Conservation (phyloP, 2,113 vertebrate species). For the Maccullochella peelii region DNA sequence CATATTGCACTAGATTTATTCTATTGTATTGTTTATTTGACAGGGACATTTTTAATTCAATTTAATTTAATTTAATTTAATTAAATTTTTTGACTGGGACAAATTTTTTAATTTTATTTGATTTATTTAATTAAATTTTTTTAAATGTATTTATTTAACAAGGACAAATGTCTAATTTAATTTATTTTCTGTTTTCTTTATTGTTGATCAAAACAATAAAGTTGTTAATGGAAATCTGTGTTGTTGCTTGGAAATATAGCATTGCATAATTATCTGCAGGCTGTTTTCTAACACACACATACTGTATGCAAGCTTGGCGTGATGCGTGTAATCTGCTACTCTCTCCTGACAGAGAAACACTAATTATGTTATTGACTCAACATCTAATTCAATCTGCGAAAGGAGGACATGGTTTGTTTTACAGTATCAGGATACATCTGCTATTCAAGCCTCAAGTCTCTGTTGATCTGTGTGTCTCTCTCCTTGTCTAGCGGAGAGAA, state of each 20-base stretch:
- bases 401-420: constrained; percentile 69
- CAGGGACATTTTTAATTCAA: neutral
- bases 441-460: constrained; percentile 35
- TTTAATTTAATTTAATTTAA: neutral
- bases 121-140: neutral
- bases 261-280: neutral
- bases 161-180: neutral
- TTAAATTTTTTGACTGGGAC: neutral
- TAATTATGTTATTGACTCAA: constrained; percentile 75
- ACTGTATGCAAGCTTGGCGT: neutral
- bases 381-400: constrained; percentile 66
- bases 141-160: neutral
- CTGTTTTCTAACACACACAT: constrained; percentile 6
- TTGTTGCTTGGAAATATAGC: neutral
- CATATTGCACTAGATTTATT: neutral
- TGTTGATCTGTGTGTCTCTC: constrained; percentile 17
- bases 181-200: neutral
- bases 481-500: neutral
- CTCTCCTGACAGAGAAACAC: constrained; percentile 57
- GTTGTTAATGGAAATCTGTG: constrained; percentile 2
- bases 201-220: neutral
- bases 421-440: constrained; percentile 67
- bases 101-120: neutral
- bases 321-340: constrained; percentile 39
- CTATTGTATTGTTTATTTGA: neutral